phyloP scores from a whole-genome alignment of 2,888 invertebrate species.

The Poecilobothrus nobilitatus region DNA sequence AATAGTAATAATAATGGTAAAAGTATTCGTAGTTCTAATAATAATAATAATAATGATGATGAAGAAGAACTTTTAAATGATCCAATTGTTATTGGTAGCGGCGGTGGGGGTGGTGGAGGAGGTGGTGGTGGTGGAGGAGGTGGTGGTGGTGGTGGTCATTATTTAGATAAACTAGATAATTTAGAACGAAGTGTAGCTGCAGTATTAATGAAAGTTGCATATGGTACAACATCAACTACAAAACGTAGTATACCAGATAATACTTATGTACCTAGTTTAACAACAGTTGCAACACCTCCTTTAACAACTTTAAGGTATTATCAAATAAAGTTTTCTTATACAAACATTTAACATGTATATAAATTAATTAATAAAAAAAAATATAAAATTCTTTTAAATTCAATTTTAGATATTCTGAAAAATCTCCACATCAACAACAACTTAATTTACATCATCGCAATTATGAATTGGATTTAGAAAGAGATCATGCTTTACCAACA shows the following conservation, averaged over 20 bases:
- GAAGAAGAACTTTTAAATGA: not conserved
- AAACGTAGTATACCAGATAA: conserved; percentile 59
- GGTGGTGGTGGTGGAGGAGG: conserved; percentile 28
- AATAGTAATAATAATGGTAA: conserved; percentile 20
- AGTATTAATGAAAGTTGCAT: conserved; percentile 60
- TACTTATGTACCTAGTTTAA: conserved; percentile 51
- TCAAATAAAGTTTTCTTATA: conserved; percentile 9
- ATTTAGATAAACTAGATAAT: conserved; percentile 51
- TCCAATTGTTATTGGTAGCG: conserved; percentile 14
- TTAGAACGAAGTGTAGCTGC: conserved; percentile 59
- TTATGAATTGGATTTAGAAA: conserved; percentile 62
- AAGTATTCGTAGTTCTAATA: conserved; percentile 15
- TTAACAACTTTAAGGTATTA: conserved; percentile 50
- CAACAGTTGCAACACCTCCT: conserved; percentile 55
- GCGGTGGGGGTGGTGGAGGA: conserved; percentile 19
- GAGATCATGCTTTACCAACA: conserved; percentile 65
- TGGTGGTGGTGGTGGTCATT: conserved; percentile 34
- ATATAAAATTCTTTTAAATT: not conserved
- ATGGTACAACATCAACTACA: conserved; percentile 56
- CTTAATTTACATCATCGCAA: conserved; percentile 40
- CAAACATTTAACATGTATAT: not conserved
- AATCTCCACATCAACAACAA: conserved; percentile 36
- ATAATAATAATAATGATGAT: not conserved
- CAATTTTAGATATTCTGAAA: conserved; percentile 33
- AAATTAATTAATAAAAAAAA: not conserved